Percentiles rank a stretch among this genome's conserved stretches.
phyloP scores from a whole-genome alignment of 2,797 vertebrate genomes.

The Pseudochromis fuscus region DNA sequence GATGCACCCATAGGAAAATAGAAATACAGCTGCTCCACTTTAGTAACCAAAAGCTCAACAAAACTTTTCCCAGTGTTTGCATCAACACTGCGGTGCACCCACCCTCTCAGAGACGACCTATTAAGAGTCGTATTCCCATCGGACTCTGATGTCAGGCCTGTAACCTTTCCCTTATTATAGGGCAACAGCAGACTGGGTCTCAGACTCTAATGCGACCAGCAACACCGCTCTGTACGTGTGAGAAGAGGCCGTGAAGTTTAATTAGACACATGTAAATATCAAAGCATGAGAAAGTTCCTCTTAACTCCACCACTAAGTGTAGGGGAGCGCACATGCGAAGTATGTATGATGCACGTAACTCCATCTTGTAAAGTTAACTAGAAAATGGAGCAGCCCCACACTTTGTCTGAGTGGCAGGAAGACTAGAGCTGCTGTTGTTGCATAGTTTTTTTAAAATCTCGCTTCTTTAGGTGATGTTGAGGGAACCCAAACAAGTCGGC shows the following conservation, averaged over 20 bases:
- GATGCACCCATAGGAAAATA: background rate
- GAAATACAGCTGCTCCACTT: background rate
- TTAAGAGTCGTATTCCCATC: conserved; percentile 58
- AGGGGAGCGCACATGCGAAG: conserved; percentile 69
- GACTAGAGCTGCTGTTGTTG: conserved; percentile 42
- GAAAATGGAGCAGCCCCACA: conserved; percentile 55
- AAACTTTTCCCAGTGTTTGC: conserved; percentile 28
- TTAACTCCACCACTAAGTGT: conserved; percentile 82
- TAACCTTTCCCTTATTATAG: conserved; percentile 73
- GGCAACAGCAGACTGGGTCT: conserved; percentile 56
- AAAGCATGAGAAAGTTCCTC: conserved; percentile 84
- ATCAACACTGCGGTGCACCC: conserved; percentile 24
- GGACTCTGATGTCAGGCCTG: conserved; percentile 41
- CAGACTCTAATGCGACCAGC: conserved; percentile 64
- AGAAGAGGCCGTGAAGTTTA: conserved; percentile 73
- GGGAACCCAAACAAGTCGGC: conserved; percentile 59
- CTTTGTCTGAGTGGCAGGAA: conserved; percentile 40
- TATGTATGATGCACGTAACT: conserved; percentile 74
- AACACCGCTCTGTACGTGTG: conserved; percentile 64
- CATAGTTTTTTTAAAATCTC: conserved; percentile 28
- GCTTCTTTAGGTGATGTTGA: conserved; percentile 58
- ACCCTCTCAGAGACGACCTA: conserved; percentile 18
- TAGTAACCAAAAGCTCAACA: conserved; percentile 13
- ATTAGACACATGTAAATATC: conserved; percentile 83
- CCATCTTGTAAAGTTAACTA: conserved; percentile 71